phyloP scores from a whole-genome alignment of 92 coral and sea anemone genomes.

The Hydrozoanthus gracilis region DNA sequence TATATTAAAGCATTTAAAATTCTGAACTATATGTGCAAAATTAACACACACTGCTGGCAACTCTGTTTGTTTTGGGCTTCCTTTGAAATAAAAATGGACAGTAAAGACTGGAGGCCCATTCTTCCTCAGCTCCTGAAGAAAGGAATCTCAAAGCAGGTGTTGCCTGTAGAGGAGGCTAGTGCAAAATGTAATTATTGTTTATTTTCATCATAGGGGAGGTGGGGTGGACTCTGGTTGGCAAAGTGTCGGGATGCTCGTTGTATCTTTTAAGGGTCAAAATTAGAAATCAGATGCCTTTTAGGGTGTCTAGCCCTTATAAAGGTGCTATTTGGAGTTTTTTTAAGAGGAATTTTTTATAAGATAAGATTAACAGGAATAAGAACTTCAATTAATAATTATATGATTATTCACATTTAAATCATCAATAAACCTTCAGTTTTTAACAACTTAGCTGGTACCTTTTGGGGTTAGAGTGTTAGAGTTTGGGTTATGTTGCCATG shows the following conservation, averaged over 20 bases:
- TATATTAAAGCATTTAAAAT: background rate
- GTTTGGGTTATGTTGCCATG: constrained; percentile 29
- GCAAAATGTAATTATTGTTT: background rate
- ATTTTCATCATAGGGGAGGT: constrained; percentile 9
- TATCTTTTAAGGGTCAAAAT: background rate
- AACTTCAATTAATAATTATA: constrained; percentile 22
- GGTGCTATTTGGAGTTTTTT: constrained; percentile 11
- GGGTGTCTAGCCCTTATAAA: constrained; percentile 7
- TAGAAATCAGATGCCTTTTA: background rate
- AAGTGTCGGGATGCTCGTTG: constrained; percentile 16
- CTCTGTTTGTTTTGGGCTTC: constrained; percentile 1
- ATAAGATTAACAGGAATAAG: constrained; percentile 28
- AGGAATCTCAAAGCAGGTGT: constrained; percentile 2
- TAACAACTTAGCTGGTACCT: too few relatives aligned
- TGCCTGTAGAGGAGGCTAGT: constrained; percentile 12
- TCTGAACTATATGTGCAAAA: constrained; percentile 6
- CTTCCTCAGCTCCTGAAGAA: constrained; percentile 6
- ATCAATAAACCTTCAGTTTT: background rate
- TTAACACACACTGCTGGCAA: background rate
- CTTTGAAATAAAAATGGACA: background rate
- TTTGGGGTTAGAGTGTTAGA: too few relatives aligned
- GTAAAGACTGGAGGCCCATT: constrained; percentile 1
- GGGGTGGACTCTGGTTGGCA: constrained; percentile 32
- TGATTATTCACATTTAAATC: too few relatives aligned
- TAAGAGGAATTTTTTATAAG: constrained; percentile 18